Evolutionary conservation across 1,140 invertebrate species (phyloP).

Genomic region (Lysiphlebus fabarum): DNA sequence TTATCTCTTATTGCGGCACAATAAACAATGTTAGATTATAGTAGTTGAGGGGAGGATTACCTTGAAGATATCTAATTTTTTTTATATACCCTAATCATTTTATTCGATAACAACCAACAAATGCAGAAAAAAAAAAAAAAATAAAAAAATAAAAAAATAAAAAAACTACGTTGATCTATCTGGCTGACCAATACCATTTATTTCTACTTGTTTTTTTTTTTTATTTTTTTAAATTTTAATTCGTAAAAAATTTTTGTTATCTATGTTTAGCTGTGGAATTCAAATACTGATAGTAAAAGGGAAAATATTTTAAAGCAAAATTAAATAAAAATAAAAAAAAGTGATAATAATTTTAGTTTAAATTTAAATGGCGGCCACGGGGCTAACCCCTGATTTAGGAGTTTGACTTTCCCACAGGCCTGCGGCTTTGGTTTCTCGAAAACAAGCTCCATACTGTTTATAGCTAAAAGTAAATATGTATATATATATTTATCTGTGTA

Average conservation of each 20-base stretch:
- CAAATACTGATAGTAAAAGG: constrained; percentile 21
- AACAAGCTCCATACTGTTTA: too few relatives aligned
- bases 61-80: background rate
- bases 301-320: too few relatives aligned
- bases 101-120: constrained; percentile 23
- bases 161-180: too few relatives aligned
- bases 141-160: too few relatives aligned
- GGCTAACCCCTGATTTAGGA: constrained; percentile 36
- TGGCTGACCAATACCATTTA: too few relatives aligned
- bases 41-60: too few relatives aligned
- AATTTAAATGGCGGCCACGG: constrained; percentile 29
- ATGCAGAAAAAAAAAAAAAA: constrained; percentile 16
- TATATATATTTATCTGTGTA: too few relatives aligned
- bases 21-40: background rate
- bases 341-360: constrained; percentile 36
- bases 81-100: constrained; percentile 9
- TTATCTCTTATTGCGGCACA: background rate
- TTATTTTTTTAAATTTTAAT: background rate
- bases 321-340: too few relatives aligned
- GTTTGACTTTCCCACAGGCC: constrained; percentile 16
- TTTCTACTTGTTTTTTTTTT: background rate
- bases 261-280: constrained; percentile 16
- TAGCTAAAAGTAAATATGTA: too few relatives aligned
- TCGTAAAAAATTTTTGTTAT: constrained; percentile 34
- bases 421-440: background rate